These are phyloP conservation scores for Cardiocondyla obscurior DNA, from an alignment of 1,140 invertebrate species.

Conservation along the genomic window DNA sequence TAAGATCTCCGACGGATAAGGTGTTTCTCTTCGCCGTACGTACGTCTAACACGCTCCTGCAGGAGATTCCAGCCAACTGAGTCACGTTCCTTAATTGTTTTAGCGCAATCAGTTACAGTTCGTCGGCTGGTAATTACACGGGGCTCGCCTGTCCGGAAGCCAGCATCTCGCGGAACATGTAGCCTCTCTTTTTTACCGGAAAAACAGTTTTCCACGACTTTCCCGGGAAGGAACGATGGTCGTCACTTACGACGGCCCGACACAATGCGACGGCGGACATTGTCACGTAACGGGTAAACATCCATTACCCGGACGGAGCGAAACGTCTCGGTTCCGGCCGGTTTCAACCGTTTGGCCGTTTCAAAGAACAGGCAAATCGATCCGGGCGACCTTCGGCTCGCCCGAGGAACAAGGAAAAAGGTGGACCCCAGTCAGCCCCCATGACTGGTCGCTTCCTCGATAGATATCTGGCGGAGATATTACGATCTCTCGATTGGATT, in stretches of 20 bases:
- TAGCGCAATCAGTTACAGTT: slow-evolving; percentile 64
- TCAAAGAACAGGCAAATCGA: slow-evolving; percentile 66
- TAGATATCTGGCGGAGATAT: slow-evolving; percentile 70
- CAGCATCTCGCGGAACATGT: neutral
- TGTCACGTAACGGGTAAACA: slow-evolving; percentile 65
- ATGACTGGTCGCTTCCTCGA: slow-evolving; percentile 59
- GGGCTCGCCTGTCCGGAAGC: neutral
- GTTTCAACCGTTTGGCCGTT: slow-evolving; percentile 55
- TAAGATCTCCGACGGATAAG: slow-evolving; percentile 54
- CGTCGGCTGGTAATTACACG: slow-evolving; percentile 60
- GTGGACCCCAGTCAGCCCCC: slow-evolving; percentile 21
- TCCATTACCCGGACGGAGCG: slow-evolving; percentile 53
- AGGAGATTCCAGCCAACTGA: slow-evolving; percentile 43
- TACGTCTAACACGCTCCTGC: slow-evolving; percentile 26
- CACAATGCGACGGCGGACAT: slow-evolving; percentile 12
- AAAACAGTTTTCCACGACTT: slow-evolving; percentile 17
- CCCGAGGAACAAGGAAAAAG: slow-evolving; percentile 47
- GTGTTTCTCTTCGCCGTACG: slow-evolving; percentile 33
- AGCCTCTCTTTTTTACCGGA: neutral
- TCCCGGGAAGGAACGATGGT: slow-evolving; percentile 38
- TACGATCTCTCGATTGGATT: slow-evolving; percentile 72
- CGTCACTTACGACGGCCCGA: neutral
- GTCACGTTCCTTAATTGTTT: slow-evolving; percentile 70
- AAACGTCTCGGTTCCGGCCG: slow-evolving; percentile 9
- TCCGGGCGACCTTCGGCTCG: slow-evolving; percentile 62